These are phyloP conservation scores for Lepisosteus oculatus DNA, from an alignment of 2,113 vertebrate species.

Conservation along the genomic window DNA sequence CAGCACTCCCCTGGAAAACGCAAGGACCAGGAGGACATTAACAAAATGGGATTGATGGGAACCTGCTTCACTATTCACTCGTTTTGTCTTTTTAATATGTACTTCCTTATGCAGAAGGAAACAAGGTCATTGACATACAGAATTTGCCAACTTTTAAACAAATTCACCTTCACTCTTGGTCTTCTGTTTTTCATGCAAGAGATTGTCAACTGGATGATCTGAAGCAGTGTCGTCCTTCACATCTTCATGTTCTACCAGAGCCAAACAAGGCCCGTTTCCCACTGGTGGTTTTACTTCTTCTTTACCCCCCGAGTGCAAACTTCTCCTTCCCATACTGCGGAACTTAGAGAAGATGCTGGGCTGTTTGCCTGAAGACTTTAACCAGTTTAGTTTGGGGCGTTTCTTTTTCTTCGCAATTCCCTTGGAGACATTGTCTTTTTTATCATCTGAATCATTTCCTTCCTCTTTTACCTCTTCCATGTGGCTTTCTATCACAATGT, in stretches of 20 bases:
- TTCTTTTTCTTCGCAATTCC: constrained; percentile 76
- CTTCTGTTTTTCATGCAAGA: not conserved
- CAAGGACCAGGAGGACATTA: not conserved
- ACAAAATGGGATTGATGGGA: too few species aligned
- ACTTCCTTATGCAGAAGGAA: too few species aligned
- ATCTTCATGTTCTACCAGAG: constrained; percentile 38
- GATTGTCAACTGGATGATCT: not conserved
- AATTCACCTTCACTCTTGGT: constrained; percentile 7
- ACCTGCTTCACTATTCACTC: constrained; percentile 10
- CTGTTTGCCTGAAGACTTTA: constrained; percentile 81
- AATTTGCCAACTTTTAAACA: not conserved
- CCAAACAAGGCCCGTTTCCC: constrained; percentile 32
- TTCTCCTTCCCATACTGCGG: constrained; percentile 80
- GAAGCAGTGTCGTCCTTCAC: not conserved
- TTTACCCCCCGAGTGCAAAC: constrained; percentile 60
- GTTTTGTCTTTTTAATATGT: too few species aligned
- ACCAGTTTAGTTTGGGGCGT: constrained; percentile 76
- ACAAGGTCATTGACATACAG: too few species aligned
- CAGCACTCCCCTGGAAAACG: constrained; percentile 54
- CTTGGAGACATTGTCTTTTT: constrained; percentile 45
- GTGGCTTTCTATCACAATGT: constrained; percentile 32
- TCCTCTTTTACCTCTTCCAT: constrained; percentile 41
- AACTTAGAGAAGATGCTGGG: constrained; percentile 97
- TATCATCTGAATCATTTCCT: constrained; percentile 41
- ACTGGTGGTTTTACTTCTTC: constrained; percentile 49